phyloP scores from a whole-genome alignment of 2,113 vertebrate genomes.

The Meleagris gallopavo region DNA sequence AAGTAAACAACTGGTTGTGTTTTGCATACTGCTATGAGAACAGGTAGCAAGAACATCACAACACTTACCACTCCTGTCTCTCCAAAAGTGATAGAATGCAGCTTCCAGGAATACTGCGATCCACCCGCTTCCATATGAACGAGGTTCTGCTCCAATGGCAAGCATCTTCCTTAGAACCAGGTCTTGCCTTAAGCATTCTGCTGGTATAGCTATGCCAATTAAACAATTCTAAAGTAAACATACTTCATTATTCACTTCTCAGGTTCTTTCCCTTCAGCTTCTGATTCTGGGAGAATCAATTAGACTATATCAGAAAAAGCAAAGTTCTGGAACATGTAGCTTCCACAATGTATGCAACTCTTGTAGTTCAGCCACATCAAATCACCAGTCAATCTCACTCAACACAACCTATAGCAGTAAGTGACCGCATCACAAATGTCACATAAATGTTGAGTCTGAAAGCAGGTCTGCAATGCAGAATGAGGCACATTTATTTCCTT shows the following conservation, averaged over 20 bases:
- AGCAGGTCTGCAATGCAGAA: not conserved
- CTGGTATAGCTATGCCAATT: not conserved
- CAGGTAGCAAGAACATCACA: not conserved
- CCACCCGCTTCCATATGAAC: not conserved
- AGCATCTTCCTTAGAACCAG: not conserved
- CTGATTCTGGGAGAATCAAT: not conserved
- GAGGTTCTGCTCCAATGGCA: not conserved
- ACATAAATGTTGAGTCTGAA: not conserved
- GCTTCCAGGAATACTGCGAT: not conserved
- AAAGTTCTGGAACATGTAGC: not conserved
- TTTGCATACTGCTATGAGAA: not conserved
- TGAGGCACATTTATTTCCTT: not conserved
- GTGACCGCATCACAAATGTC: rapidly evolving
- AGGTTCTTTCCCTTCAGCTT: not conserved
- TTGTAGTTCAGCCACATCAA: not conserved
- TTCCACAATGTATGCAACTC: not conserved
- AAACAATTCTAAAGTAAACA: not conserved
- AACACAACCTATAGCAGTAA: not conserved
- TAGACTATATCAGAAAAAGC: not conserved
- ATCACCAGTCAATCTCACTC: not conserved
- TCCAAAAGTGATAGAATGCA: not conserved
- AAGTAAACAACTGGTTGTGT: not conserved
- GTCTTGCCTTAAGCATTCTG: not conserved
- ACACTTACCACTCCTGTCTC: not conserved
- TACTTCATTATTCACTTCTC: not conserved